A percentile compares a stretch with the other conserved stretches of the same genome.
Conservation (phyloP, 2,797 vertebrate species). For the Pipistrellus kuhlii region DNA sequence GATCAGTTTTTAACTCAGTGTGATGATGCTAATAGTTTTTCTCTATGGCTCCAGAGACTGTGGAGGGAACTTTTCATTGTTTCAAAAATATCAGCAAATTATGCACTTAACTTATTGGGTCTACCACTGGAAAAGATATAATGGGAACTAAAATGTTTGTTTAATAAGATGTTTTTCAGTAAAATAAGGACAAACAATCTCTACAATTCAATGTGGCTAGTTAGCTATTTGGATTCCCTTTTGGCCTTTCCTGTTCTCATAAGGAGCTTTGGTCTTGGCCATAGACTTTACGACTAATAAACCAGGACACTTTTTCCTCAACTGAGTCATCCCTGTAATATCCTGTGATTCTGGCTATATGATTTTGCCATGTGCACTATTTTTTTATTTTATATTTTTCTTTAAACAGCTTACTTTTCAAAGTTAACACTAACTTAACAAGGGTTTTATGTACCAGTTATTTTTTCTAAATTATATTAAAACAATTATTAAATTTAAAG, state of each 20-base stretch:
- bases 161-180: slow-evolving; percentile 29
- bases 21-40: not conserved
- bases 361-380: not conserved
- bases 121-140: not conserved
- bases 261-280: not conserved
- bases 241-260: not conserved
- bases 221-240: not conserved
- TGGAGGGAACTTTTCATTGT: not conserved
- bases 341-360: not conserved
- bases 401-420: slow-evolving; percentile 31
- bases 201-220: not conserved
- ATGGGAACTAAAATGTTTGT: not conserved
- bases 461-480: slow-evolving; percentile 39
- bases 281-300: not conserved
- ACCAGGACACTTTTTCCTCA: not conserved
- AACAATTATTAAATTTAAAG: slow-evolving; percentile 24
- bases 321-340: not conserved
- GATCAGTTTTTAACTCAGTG: slow-evolving; percentile 16
- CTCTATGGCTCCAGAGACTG: not conserved
- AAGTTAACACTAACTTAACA: slow-evolving; percentile 6
- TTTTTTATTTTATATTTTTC: slow-evolving; percentile 22
- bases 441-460: slow-evolving; percentile 1
- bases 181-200: not conserved
- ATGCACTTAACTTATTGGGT: not conserved
- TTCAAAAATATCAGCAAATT: not conserved